Base-by-base conservation (phyloP, 2,113 vertebrate genomes). In the Vulpes lagopus region DNA sequence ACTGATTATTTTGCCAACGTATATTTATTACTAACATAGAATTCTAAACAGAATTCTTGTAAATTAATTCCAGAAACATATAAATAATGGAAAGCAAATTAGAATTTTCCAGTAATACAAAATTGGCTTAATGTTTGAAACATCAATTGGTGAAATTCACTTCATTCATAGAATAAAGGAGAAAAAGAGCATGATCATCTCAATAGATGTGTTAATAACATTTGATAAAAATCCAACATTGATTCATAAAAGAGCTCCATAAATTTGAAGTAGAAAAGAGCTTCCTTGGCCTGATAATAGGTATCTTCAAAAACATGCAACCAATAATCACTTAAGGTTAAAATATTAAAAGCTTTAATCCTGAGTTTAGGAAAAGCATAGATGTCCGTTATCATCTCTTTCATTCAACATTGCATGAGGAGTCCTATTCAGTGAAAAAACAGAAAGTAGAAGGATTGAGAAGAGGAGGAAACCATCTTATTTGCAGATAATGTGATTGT, bases 101-200 rank as follows among this genome's bases (percentile, higher is more conserved):
- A 85, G 55, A 89, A 11, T 35, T 92, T 92, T 95, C 22, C 12
- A 92, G 60, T n/a, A 93, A 73, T 79, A 32, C 3, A 90, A 73
- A 27, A 27, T 91, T 90, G 11, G 89, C 71, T 60, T 65, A 96
- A 89, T 17, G 73, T 84, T 89, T 79, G 30, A 91, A 35, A 95
- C 89, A 49, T 60, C 2, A 19, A 62, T 94, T 22, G 78, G 16
- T 92, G 51, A 64, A 89, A 89, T 69, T 81, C 3, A 32, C 22
- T 89, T 84, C 3, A 27, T 51, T 76, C 43, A 57, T 89, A 67
- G 51, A 62, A 55, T 92, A 86, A 95, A 53, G 23, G 9, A 74
- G 38, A 94, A 95, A 88, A 91, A 16, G 3, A 2, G 23, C 43
- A 82, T 20, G 25, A 25, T 74, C 11, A 53, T 64, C 15, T 95